phyloP scores from a whole-genome alignment of 2,797 vertebrate genomes.

The Natrix natrix region DNA sequence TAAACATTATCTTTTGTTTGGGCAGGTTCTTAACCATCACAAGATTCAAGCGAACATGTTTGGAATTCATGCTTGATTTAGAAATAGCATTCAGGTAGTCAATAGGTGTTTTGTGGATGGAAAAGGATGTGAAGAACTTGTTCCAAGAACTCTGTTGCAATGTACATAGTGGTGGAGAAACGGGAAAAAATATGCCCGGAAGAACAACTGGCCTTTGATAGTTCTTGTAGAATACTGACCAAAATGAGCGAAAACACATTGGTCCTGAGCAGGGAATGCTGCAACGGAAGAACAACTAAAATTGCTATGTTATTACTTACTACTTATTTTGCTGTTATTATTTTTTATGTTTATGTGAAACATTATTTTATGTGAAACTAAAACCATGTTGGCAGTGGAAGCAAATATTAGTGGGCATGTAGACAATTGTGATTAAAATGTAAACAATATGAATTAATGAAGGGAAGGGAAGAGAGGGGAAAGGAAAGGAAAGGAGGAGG shows the following conservation, averaged over 20 bases:
- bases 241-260: not conserved
- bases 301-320: not conserved
- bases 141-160: not conserved
- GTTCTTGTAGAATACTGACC: not conserved
- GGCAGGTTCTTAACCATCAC: not conserved
- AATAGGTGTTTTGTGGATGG: not conserved
- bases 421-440: not conserved
- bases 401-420: not conserved
- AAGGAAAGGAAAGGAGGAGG: not conserved
- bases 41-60: not conserved
- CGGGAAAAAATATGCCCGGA: not conserved
- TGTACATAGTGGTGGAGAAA: not conserved
- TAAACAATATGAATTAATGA: not conserved
- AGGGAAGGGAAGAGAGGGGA: not conserved
- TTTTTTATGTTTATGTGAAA: too few relatives aligned
- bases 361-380: not conserved
- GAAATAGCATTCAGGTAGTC: not conserved
- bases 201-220: not conserved
- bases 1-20: not conserved
- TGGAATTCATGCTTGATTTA: not conserved
- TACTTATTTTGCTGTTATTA: not conserved
- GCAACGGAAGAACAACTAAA: not conserved
- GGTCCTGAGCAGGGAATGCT: not conserved
- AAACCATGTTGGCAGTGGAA: not conserved
- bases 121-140: not conserved